phyloP scores from a whole-genome alignment of 2,888 invertebrate genomes.

The Melipona beecheii region DNA sequence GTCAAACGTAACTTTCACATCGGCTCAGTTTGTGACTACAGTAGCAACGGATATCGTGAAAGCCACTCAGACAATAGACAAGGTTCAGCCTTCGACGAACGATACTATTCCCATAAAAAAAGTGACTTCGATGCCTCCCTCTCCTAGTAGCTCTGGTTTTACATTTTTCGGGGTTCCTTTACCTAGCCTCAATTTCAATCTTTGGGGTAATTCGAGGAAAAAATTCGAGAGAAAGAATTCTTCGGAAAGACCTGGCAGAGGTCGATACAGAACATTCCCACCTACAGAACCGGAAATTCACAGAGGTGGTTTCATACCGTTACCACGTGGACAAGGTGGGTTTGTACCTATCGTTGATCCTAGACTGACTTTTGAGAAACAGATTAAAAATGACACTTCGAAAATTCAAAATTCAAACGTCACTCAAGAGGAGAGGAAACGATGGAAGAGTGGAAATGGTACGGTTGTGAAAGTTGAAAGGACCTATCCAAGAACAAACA shows the following conservation, averaged over 20 bases:
- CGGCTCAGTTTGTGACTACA: constrained; percentile 25
- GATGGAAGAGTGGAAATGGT: constrained; percentile 70
- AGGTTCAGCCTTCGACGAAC: constrained; percentile 31
- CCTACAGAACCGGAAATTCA: constrained; percentile 88
- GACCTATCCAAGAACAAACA: constrained; percentile 45
- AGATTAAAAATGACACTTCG: constrained; percentile 59
- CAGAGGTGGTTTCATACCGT: constrained; percentile 91
- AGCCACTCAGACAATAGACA: constrained; percentile 65
- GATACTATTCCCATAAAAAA: constrained; percentile 63
- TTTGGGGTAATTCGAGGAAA: constrained; percentile 85
- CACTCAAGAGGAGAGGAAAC: constrained; percentile 66
- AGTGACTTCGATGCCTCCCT: constrained; percentile 80
- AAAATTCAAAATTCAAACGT: constrained; percentile 62
- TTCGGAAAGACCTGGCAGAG: constrained; percentile 72
- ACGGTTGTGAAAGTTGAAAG: constrained; percentile 74
- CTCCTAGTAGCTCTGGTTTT: constrained; percentile 88
- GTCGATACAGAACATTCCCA: constrained; percentile 82
- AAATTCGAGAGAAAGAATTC: constrained; percentile 82
- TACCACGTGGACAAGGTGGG: constrained; percentile 90
- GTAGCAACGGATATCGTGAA: constrained; percentile 37
- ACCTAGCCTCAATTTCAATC: constrained; percentile 89
- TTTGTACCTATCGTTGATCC: constrained; percentile 89
- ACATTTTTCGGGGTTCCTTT: constrained; percentile 94
- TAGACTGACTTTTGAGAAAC: constrained; percentile 60
- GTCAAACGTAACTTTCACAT: constrained; percentile 21